phyloP scores from a whole-genome alignment of 2,888 invertebrate species.

The Syrphus vitripennis region DNA sequence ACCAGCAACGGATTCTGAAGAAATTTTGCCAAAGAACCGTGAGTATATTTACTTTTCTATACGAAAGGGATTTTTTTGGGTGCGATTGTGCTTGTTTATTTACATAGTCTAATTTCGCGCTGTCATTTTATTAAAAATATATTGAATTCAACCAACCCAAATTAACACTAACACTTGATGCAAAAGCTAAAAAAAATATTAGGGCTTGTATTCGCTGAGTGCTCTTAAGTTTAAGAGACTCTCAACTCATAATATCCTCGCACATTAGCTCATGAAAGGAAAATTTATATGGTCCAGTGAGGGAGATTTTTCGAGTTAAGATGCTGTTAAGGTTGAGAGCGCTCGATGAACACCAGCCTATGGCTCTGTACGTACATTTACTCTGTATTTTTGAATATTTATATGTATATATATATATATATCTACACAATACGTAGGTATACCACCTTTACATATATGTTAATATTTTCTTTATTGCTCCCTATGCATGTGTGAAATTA shows the following conservation, averaged over 20 bases:
- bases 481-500: conserved; percentile 17
- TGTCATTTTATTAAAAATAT: conserved; percentile 1
- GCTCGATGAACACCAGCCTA: too few species aligned
- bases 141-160: background rate
- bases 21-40: conserved; percentile 88
- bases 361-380: too few species aligned
- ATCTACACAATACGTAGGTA: background rate
- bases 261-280: too few species aligned
- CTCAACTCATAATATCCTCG: too few species aligned
- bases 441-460: background rate
- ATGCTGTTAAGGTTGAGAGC: too few species aligned
- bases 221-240: too few species aligned
- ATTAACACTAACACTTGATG: background rate
- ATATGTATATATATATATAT: too few species aligned
- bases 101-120: too few species aligned
- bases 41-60: conserved; percentile 78
- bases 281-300: too few species aligned
- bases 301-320: too few species aligned
- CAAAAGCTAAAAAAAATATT: conserved; percentile 20
- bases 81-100: conserved; percentile 40
- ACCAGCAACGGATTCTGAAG: conserved; percentile 91
- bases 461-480: background rate
- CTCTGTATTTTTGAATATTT: too few species aligned
- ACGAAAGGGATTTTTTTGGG: conserved; percentile 40
- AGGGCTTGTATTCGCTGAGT: too few species aligned